Evolutionary conservation across 2,113 vertebrate genomes (phyloP), one percentile per base, ranked within the genome.

Genomic region (Chrysochloris asiatica): DNA sequence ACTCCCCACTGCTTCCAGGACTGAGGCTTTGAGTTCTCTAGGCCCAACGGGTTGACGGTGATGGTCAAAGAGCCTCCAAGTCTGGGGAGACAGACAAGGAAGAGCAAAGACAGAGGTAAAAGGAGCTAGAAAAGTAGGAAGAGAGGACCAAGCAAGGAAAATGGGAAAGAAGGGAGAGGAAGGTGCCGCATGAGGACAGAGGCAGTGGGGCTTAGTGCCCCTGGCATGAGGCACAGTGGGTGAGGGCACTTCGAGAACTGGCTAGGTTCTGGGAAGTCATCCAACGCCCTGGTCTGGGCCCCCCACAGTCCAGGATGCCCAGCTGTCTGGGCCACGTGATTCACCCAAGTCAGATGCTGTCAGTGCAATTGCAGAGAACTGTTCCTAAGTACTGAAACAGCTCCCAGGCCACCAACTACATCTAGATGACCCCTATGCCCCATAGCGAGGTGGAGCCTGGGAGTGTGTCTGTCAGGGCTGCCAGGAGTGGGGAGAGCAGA

Each of bases 321-420:
- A 13, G 30, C 24, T 65, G 24, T n/a, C 63, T 19, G n/a, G 43
- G 11, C 48, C 28, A 63, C 24, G 24, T 26, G 8, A 1, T 12
- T 56, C 78, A 28, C 9, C 61, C 9, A 3, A 59, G 47, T 50
- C 59, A 36, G 33, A 19, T 48, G 22, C 41, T 30, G 47, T 47
- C 13, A 19, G 17, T 45, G 19, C 4, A 8, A 16, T 33, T 22
- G 41, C 26, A 38, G 73, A 67, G n/a, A 88, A 69, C 26, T 52
- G 24, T 45, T 30, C 22, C 24, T 4, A n/a, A 63, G 24, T 28
- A 14, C 28, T 24, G 2, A 43, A 0, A 50, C n/a, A n/a, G 11
- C 21, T 36, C 38, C 13, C 2, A 0, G 52, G n/a, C 43, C 61
- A 38, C 69, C 63, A 48, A 2, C 43, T 21, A 8, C 0, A 1